Base-by-base conservation (phyloP, 2,113 vertebrate genomes). In the Pterocles gutturalis region DNA sequence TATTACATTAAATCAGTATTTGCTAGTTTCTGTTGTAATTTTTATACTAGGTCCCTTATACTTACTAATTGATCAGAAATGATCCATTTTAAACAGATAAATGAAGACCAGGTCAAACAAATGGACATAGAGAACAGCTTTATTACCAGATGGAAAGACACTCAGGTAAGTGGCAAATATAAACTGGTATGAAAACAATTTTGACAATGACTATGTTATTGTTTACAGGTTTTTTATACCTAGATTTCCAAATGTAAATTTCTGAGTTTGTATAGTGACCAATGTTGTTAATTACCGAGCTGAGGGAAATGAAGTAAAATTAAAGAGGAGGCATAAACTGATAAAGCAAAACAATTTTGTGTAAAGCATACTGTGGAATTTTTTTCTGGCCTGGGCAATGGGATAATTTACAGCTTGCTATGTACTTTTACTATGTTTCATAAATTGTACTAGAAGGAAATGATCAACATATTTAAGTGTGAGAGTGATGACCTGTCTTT, bases 51-150 rank as follows among this genome's bases (percentile, higher is more conserved):
- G 7, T 54, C 28, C 17, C 7, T 11, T 87, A 36, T 95, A 93
- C 71, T 90, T 67, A 69, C 3, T 71, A 67, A 75, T 34, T 28
- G 12, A 34, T 95, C 41, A 79, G 62, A 93, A 97, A 91, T 95
- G 2, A 31, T 95, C 84, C 89, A 67, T 97, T 98, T 97, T 97
- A 70, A 95, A 97, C 98, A 99, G 99, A 98, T 99, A 98, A 99
- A 99, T 93, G 98, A 99, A 98, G 99, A 99, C 46, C 99, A 99
- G 96, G 98, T 99, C 96, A 99, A 98, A 97, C 99, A 99, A 99
- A 99, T 99, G 99, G 99, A 99, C 97, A 99, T 97, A 97, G 99
- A 99, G 96, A 99, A 99, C 97, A 98, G 98, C 92, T 99, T 99
- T 98, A 99, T 99, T 97, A 99, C 98, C 49, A 99, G 98, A 89